phyloP scores from a whole-genome alignment of 2,888 invertebrate species.

The Lottia scabra region DNA sequence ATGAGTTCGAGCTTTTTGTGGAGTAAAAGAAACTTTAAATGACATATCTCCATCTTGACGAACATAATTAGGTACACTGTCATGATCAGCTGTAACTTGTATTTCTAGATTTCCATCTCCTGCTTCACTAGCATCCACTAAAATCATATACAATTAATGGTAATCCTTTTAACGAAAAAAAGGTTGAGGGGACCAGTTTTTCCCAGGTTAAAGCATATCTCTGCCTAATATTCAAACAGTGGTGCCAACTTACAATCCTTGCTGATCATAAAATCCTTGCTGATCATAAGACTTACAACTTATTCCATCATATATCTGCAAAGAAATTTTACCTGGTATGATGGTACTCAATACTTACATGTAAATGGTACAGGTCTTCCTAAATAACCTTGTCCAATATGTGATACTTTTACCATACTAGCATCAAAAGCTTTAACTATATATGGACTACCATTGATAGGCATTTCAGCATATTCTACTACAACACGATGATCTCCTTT shows the following conservation, averaged over 20 bases:
- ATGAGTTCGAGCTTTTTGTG: conserved; percentile 92
- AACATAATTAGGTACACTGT: conserved; percentile 98
- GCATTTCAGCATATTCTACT: conserved; percentile 69
- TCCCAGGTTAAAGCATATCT: too few species aligned
- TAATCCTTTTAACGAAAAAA: background rate
- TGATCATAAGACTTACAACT: too few species aligned
- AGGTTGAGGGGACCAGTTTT: background rate
- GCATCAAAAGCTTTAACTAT: conserved; percentile 84
- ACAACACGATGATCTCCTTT: conserved; percentile 72
- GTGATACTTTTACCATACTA: conserved; percentile 80
- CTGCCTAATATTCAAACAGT: too few species aligned
- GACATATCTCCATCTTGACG: conserved; percentile 97
- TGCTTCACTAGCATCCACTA: conserved; percentile 95
- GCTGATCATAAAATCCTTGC: too few species aligned
- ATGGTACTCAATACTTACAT: conserved; percentile 77
- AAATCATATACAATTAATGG: conserved; percentile 33
- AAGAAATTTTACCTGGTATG: too few species aligned
- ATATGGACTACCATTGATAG: conserved; percentile 86
- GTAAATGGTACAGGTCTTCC: conserved; percentile 95
- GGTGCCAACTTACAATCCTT: too few species aligned
- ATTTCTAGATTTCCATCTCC: conserved; percentile 98
- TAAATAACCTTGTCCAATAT: conserved; percentile 87
- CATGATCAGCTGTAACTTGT: conserved; percentile 94
- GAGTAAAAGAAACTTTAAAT: conserved; percentile 96
- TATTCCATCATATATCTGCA: too few species aligned